Conservation (phyloP, 1,140 invertebrate species). For the Apis dorsata region DNA sequence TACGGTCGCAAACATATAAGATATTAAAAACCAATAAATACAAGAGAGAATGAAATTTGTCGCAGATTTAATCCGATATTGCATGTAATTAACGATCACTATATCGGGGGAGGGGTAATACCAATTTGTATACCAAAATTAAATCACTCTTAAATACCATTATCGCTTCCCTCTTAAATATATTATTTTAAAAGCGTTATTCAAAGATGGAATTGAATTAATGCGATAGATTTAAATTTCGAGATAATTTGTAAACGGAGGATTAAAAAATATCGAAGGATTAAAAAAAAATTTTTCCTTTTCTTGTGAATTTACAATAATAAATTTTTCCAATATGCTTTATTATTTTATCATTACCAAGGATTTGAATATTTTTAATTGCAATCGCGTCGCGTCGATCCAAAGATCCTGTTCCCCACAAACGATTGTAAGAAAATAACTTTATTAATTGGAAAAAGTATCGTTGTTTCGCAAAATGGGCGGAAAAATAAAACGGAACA, state of each 20-base stretch:
- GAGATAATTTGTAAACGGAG: neutral
- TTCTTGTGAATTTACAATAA: too few relatives aligned
- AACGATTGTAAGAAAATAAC: too few relatives aligned
- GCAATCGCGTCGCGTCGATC: too few relatives aligned
- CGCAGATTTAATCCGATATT: constrained; percentile 27
- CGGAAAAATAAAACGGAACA: neutral
- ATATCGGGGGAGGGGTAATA: neutral
- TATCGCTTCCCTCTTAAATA: constrained; percentile 22
- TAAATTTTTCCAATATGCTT: too few relatives aligned
- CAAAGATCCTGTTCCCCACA: too few relatives aligned
- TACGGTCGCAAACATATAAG: neutral
- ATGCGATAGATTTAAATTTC: neutral
- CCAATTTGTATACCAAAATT: constrained; percentile 24
- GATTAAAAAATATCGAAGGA: neutral
- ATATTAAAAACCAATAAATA: constrained; percentile 19
- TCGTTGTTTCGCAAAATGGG: too few relatives aligned
- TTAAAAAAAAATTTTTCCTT: too few relatives aligned
- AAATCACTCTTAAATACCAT: constrained; percentile 33
- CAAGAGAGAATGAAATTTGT: constrained; percentile 22
- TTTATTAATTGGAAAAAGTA: too few relatives aligned
- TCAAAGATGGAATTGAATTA: neutral
- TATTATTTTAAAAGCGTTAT: constrained; percentile 11
- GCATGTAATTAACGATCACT: constrained; percentile 2
- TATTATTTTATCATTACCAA: too few relatives aligned
- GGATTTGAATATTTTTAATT: too few relatives aligned